A percentile compares a stretch with the other conserved stretches of the same genome.
Evolutionary conservation across 1,140 invertebrate genomes (phyloP).

Genomic region (Ganaspis sp.): DNA sequence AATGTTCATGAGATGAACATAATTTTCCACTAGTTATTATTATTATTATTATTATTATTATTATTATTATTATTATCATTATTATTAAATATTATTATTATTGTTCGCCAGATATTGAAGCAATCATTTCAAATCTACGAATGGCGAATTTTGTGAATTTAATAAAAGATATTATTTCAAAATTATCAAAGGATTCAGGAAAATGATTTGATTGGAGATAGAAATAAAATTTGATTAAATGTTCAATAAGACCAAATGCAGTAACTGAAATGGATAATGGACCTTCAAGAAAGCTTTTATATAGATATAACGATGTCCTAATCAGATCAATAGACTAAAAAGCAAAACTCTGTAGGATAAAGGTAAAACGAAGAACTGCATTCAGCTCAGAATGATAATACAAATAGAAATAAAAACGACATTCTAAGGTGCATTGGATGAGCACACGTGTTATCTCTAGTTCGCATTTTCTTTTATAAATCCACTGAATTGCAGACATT

Average conservation of each 20-base stretch:
- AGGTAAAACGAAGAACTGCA: neutral
- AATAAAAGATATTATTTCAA: too few relatives aligned
- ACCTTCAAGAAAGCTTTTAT: neutral
- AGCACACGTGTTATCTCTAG: neutral
- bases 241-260: neutral
- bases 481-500: conserved; percentile 1
- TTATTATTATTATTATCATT: too few relatives aligned
- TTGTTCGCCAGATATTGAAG: too few relatives aligned
- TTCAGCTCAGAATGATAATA: neutral
- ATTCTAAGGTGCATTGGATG: neutral
- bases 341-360: neutral
- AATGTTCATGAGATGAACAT: too few relatives aligned
- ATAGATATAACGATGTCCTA: neutral
- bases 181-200: too few relatives aligned
- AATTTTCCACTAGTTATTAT: too few relatives aligned
- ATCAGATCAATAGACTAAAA: conserved; percentile 10
- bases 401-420: conserved; percentile 3
- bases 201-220: too few relatives aligned
- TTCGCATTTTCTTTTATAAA: conserved; percentile 16
- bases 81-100: too few relatives aligned
- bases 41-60: too few relatives aligned
- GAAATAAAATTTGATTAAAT: too few relatives aligned
- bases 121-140: too few relatives aligned
- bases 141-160: too few relatives aligned
- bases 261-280: neutral